phyloP scores from a whole-genome alignment of 2,797 vertebrate species.

The Coccyzus lansbergi region DNA sequence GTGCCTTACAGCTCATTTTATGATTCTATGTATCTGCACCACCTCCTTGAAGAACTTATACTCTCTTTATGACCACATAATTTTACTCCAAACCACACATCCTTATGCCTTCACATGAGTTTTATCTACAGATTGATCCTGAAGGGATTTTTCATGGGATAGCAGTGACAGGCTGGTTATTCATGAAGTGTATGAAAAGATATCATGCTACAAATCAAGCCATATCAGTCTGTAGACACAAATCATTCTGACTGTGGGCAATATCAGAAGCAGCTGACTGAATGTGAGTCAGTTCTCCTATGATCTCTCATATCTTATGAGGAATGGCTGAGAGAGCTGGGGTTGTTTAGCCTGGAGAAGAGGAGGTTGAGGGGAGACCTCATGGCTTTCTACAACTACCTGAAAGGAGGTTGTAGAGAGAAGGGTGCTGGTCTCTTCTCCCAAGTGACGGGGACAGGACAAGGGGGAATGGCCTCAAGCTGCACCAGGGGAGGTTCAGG shows the following conservation, averaged over 20 bases:
- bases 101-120: rapidly evolving
- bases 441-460: too few relatives aligned
- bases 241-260: neutral
- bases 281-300: neutral
- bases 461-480: too few relatives aligned
- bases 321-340: too few relatives aligned
- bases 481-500: too few relatives aligned
- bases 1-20: neutral
- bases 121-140: neutral
- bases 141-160: neutral
- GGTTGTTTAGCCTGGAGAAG: too few relatives aligned
- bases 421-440: too few relatives aligned
- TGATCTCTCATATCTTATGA: rapidly evolving
- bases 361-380: too few relatives aligned
- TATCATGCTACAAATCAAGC: neutral
- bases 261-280: neutral
- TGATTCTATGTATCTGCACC: neutral
- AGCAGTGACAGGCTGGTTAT: neutral
- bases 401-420: too few relatives aligned
- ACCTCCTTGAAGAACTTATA: neutral
- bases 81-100: neutral
- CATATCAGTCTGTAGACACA: neutral
- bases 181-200: neutral
- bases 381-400: too few relatives aligned
- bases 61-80: neutral